phyloP scores from a whole-genome alignment of 2,888 invertebrate species.

The Galerucella nymphaeae region DNA sequence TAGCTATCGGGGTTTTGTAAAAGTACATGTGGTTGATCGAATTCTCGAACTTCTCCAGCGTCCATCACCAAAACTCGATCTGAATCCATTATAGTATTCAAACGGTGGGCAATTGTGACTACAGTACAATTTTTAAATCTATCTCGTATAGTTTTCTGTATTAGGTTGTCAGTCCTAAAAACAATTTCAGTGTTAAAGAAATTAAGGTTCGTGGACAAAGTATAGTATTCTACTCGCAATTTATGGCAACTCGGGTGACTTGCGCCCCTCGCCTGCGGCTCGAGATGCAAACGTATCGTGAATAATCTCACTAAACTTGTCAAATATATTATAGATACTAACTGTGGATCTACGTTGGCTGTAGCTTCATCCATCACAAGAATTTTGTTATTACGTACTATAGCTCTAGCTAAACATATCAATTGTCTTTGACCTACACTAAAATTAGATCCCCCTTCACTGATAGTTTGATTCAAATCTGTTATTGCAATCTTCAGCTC shows the following conservation, averaged over 20 bases:
- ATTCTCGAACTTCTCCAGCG: slow-evolving; percentile 68
- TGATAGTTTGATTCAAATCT: slow-evolving; percentile 74
- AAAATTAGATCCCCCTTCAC: slow-evolving; percentile 84
- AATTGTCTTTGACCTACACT: slow-evolving; percentile 91
- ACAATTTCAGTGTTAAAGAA: too few relatives aligned
- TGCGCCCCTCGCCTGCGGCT: too few relatives aligned
- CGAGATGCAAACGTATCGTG: too few relatives aligned
- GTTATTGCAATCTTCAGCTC: slow-evolving; percentile 78
- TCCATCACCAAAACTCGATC: slow-evolving; percentile 76
- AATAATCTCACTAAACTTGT: too few relatives aligned
- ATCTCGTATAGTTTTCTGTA: slow-evolving; percentile 79
- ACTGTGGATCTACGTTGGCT: slow-evolving; percentile 90
- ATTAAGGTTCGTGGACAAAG: too few relatives aligned
- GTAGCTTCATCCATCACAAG: slow-evolving; percentile 92
- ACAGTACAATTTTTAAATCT: slow-evolving; percentile 83
- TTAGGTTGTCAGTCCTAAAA: slow-evolving; percentile 78
- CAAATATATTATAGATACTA: slow-evolving; percentile 57
- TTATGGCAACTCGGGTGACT: too few relatives aligned
- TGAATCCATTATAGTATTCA: slow-evolving; percentile 88
- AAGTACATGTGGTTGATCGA: slow-evolving; percentile 67
- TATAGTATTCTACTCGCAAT: too few relatives aligned
- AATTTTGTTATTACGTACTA: slow-evolving; percentile 81
- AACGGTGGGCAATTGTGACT: slow-evolving; percentile 83
- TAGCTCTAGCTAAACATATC: slow-evolving; percentile 87
- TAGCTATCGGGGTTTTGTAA: slow-evolving; percentile 56